Evolutionary conservation across 2,113 vertebrate genomes (phyloP).

Genomic region (Crypturellus undulatus): DNA sequence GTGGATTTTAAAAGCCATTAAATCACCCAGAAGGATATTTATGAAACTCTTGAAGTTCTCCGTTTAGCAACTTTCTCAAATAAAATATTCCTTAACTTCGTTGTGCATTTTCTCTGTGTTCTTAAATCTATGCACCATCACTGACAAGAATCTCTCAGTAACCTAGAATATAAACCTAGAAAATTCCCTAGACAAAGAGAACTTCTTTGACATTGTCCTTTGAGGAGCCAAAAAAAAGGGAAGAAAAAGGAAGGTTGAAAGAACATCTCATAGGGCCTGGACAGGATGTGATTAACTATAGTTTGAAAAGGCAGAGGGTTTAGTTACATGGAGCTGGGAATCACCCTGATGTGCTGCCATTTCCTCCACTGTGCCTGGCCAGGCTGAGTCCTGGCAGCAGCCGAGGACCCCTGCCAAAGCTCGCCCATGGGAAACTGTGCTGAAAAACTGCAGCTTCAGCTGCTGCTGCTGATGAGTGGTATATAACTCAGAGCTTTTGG

Average conservation of each 20-base stretch:
- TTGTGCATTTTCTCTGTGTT: background rate
- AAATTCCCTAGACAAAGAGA: background rate
- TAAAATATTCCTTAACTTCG: background rate
- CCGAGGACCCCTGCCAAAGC: background rate
- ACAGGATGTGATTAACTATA: background rate
- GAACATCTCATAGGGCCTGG: fast-evolving
- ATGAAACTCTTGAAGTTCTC: background rate
- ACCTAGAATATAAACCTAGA: background rate
- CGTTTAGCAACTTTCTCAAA: background rate
- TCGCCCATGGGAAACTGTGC: background rate
- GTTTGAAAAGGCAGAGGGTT: background rate
- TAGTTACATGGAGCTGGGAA: background rate
- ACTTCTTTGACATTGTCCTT: background rate
- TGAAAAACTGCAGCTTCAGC: background rate
- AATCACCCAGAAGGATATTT: background rate
- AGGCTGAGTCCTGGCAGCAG: background rate
- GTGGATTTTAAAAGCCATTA: background rate
- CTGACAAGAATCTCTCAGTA: background rate
- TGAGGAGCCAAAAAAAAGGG: background rate
- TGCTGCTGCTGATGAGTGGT: fast-evolving
- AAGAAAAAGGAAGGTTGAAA: background rate
- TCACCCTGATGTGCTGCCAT: background rate
- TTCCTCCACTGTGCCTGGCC: background rate
- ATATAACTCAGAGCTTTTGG: background rate
- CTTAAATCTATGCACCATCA: background rate